A percentile compares a stretch with the other conserved stretches of the same genome.
These are phyloP conservation scores for Melieria crassipennis DNA, from an alignment of 2,888 invertebrate genomes.

Conservation along the genomic window DNA sequence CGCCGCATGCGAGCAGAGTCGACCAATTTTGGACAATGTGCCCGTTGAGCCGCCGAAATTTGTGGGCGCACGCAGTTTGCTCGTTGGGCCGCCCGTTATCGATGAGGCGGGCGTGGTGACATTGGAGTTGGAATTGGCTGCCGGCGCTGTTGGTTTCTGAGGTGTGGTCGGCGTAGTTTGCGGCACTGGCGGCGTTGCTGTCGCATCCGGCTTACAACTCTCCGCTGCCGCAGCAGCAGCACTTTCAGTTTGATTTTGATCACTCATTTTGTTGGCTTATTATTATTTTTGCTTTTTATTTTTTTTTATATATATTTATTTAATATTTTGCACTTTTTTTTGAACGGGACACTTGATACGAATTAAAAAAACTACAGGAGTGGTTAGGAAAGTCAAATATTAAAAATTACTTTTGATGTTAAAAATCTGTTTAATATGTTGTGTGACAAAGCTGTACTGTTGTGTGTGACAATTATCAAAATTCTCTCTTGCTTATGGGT, in stretches of 20 bases:
- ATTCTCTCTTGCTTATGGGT: no score
- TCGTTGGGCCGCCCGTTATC: slow-evolving; percentile 51
- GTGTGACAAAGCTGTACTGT: no score
- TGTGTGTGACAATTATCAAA: no score
- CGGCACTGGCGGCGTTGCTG: not conserved
- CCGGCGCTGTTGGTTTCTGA: not conserved
- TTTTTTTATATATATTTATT: slow-evolving; percentile 2
- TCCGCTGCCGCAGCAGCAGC: not conserved
- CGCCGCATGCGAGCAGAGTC: slow-evolving; percentile 54
- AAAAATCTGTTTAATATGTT: no score
- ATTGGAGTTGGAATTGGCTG: slow-evolving; percentile 40
- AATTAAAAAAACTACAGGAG: not conserved
- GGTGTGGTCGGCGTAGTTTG: no score
- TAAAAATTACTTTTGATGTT: not conserved
- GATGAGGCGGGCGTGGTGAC: slow-evolving; percentile 55
- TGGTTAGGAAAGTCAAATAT: not conserved
- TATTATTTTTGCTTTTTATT: slow-evolving; percentile 23
- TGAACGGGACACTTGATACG: not conserved
- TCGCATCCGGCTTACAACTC: not conserved
- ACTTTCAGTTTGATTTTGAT: not conserved
- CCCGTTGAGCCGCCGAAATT: slow-evolving; percentile 52
- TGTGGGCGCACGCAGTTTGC: slow-evolving; percentile 51
- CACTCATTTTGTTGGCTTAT: not conserved
- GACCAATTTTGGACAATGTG: slow-evolving; percentile 58
- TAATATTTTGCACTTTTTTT: not conserved